These are phyloP conservation scores for Camelus bactrianus DNA, from an alignment of 2,113 vertebrate species.

Conservation along the genomic window DNA sequence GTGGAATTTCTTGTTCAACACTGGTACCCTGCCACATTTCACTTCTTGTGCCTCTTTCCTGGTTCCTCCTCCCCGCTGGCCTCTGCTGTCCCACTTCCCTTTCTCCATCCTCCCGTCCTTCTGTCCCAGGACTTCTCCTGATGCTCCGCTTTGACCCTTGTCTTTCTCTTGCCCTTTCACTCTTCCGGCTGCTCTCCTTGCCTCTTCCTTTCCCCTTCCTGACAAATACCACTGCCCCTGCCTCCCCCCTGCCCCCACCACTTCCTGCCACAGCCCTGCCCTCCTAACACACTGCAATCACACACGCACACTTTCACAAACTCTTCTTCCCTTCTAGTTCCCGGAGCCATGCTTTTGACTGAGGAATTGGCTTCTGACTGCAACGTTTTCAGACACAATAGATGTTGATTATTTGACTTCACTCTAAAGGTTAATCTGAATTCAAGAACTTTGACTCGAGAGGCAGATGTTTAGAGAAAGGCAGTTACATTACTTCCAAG, in stretches of 20 bases:
- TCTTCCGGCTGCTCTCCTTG: neutral
- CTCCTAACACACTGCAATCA: neutral
- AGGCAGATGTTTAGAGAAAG: neutral
- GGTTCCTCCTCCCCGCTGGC: too few relatives aligned
- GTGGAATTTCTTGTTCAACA: neutral
- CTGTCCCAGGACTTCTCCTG: too few relatives aligned
- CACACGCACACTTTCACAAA: neutral
- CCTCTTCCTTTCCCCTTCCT: neutral
- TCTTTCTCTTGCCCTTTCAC: neutral
- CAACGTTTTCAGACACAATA: neutral
- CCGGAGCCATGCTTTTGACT: neutral
- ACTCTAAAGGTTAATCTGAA: conserved; percentile 26
- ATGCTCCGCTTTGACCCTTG: rapidly evolving
- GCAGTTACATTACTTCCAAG: neutral
- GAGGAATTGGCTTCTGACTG: neutral
- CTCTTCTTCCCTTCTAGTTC: neutral
- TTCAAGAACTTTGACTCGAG: conserved; percentile 6
- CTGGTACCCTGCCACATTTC: rapidly evolving
- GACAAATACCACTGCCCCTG: too few relatives aligned
- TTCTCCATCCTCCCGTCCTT: neutral
- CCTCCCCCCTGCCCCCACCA: neutral
- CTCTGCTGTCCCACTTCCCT: neutral
- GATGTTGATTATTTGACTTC: neutral
- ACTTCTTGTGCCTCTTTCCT: neutral
- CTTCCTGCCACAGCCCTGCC: rapidly evolving